A percentile compares a stretch with the other conserved stretches of the same genome.
Evolutionary conservation across 2,113 vertebrate genomes (phyloP).

Genomic region (Dasyprocta punctata): DNA sequence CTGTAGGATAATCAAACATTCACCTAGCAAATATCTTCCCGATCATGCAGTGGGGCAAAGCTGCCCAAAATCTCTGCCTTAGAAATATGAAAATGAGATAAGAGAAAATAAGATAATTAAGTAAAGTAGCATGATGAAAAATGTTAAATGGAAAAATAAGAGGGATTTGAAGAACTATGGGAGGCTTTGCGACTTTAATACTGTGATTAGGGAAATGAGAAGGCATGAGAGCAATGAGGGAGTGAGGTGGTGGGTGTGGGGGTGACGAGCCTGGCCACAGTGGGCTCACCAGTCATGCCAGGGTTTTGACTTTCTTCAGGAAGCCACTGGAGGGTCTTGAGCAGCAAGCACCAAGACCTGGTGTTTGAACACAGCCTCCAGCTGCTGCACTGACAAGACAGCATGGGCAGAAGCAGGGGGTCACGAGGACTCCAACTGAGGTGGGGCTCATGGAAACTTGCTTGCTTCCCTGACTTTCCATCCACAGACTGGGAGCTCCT

Average conservation of each 20-base stretch:
- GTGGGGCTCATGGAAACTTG: no score
- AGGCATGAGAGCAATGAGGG: not conserved
- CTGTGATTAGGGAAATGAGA: not conserved
- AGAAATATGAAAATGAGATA: not conserved
- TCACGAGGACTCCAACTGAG: accelerated
- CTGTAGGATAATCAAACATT: not conserved
- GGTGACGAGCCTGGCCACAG: not conserved
- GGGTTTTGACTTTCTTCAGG: not conserved
- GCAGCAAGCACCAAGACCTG: not conserved
- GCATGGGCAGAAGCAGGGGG: not conserved
- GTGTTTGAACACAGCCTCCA: not conserved
- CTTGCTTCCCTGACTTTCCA: not conserved
- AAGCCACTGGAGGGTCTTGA: not conserved
- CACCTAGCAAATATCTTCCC: not conserved
- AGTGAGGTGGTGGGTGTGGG: not conserved
- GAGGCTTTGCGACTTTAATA: not conserved
- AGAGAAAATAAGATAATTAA: not conserved
- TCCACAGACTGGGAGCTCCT: not conserved
- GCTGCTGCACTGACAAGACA: not conserved
- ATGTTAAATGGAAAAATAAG: not conserved
- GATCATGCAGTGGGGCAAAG: not conserved
- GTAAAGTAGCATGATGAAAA: not conserved
- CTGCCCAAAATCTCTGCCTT: not conserved
- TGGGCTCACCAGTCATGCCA: not conserved
- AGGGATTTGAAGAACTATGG: not conserved